Evolutionary conservation across 2,888 invertebrate genomes (phyloP), one percentile per base, ranked within the genome.

Genomic region (Endomychus coccineus): DNA sequence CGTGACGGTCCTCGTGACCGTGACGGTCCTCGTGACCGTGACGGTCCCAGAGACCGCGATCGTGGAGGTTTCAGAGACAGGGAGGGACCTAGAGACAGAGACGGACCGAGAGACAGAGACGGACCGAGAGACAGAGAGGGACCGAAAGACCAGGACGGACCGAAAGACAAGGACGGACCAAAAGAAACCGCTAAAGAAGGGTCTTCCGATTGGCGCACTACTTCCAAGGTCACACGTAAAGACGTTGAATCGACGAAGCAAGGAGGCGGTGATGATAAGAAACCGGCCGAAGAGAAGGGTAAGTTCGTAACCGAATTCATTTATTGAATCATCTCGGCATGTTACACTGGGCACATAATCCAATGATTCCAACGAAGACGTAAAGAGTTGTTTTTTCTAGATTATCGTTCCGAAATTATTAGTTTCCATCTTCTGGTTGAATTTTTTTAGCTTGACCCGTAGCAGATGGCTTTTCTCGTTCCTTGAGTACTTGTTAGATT

Each of bases 201-300:
- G 3, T 15, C 9, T 6, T 27, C 32, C 5, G 37, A 32, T 34
- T 38, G 38, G 38, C 31, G 33, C 5, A 23, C 21, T 7, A 14
- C 4, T 19, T 7, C 22, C 9, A 38, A 23, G 16, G 16, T 13
- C 2, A 14, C 5, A 2, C 9, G 12, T 9, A 21, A 12, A 11
- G 33, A 27, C 4, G 34, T 33, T 23, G 27, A 38, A 27, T 16
- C 3, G 10, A 36, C 30, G 25, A 30, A 14, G 17, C 17, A 13
- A 16, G 24, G 23, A n/a, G n/a, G n/a, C 7, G 29, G 23, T n/a
- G 36, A 23, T 16, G 36, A 37, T 14, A 31, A 32, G 10, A 17
- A 7, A 3, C 13, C 27, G 7, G 22, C 38, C 1, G 16, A 32
- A 7, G 22, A 32, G 15, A 34, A 38, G 12, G 38, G 10, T 9